These are phyloP conservation scores for Ploceus nigricollis DNA, from an alignment of 2,113 vertebrate genomes.

Conservation along the genomic window DNA sequence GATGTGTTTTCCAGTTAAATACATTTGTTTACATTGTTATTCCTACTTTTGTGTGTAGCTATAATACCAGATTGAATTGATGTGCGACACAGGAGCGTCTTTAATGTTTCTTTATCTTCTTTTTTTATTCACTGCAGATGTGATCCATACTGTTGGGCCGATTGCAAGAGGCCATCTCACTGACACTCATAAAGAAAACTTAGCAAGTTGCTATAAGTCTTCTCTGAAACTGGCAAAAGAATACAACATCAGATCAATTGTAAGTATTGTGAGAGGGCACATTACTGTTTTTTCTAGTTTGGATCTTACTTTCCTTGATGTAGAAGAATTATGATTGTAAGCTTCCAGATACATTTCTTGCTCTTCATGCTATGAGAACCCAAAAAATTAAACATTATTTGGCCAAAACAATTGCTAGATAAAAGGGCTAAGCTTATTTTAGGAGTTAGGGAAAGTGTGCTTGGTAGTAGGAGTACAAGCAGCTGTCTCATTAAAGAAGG, in stretches of 20 bases:
- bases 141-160: constrained; percentile 96
- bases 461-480: background rate
- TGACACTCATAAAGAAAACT: constrained; percentile 83
- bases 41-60: background rate
- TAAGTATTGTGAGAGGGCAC: constrained; percentile 74
- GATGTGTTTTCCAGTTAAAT: background rate
- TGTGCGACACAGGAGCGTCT: fast-evolving
- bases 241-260: constrained; percentile 86
- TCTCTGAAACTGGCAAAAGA: constrained; percentile 90
- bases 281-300: background rate
- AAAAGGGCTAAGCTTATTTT: background rate
- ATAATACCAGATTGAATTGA: background rate
- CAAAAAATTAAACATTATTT: background rate
- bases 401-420: background rate
- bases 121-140: constrained; percentile 78
- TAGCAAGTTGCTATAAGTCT: constrained; percentile 91
- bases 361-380: background rate
- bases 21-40: background rate
- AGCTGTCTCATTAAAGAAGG: background rate
- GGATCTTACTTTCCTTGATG: background rate
- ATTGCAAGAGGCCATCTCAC: constrained; percentile 91
- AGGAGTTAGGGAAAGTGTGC: background rate
- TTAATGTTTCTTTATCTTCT: background rate
- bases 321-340: background rate
- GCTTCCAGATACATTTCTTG: background rate